phyloP scores from a whole-genome alignment of 2,888 invertebrate species.

The Taphrorychus bicolor region DNA sequence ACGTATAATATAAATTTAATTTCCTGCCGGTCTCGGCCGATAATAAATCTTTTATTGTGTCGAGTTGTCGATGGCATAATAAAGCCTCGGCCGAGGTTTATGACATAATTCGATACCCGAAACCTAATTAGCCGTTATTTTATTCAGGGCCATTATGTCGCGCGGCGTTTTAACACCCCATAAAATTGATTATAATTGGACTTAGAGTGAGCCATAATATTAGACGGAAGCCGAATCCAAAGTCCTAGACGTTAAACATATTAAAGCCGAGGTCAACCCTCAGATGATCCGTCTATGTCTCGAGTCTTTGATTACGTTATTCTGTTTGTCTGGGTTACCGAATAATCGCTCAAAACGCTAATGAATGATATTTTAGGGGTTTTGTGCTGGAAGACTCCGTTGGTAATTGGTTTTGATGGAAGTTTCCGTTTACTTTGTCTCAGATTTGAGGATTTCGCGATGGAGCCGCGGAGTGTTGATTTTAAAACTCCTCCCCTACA shows the following conservation, averaged over 20 bases:
- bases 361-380: neutral
- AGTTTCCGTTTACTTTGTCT: too few relatives aligned
- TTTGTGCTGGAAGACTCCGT: neutral
- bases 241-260: neutral
- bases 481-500: too few relatives aligned
- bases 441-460: too few relatives aligned
- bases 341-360: conserved; percentile 3
- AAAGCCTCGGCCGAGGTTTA: conserved; percentile 20
- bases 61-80: conserved; percentile 33
- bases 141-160: conserved; percentile 23
- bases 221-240: neutral
- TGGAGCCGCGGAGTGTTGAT: too few relatives aligned
- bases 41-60: conserved; percentile 39
- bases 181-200: conserved; percentile 10
- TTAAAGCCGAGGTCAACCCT: conserved; percentile 4
- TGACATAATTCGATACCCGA: conserved; percentile 34
- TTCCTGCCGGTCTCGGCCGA: conserved; percentile 19
- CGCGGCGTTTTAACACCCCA: conserved; percentile 1
- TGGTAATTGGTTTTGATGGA: neutral
- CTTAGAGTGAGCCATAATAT: too few relatives aligned
- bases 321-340: conserved; percentile 3
- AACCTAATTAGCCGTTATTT: conserved; percentile 33
- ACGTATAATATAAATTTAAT: conserved; percentile 30
- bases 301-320: conserved; percentile 7
- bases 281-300: conserved; percentile 7